Conservation (phyloP, 2,113 vertebrate genomes). For the Elanoides forficatus region DNA sequence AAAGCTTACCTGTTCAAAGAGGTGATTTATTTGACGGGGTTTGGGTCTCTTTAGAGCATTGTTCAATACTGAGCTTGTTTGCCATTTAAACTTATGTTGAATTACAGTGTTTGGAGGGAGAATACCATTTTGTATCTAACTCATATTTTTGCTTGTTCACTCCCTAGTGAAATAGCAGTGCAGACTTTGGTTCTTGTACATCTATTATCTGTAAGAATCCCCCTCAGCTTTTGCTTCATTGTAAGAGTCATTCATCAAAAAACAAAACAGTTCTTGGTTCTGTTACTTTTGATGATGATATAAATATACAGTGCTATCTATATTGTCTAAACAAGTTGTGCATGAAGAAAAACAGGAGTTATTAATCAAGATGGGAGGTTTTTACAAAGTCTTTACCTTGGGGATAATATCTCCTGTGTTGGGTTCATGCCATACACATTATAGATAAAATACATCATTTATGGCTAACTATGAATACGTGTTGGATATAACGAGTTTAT, state of each 20-base stretch:
- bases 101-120: background rate
- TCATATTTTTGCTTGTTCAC: background rate
- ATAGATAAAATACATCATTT: background rate
- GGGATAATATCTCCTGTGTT: background rate
- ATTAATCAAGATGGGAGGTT: background rate
- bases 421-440: background rate
- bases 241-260: background rate
- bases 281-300: background rate
- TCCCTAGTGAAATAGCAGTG: background rate
- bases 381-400: background rate
- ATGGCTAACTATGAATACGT: background rate
- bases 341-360: background rate
- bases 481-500: background rate
- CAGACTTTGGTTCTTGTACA: background rate
- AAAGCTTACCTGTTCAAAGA: conserved; percentile 3
- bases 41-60: background rate
- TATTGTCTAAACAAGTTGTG: background rate
- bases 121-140: background rate
- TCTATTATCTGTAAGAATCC: background rate
- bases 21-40: background rate
- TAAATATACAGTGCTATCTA: background rate
- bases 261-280: background rate
- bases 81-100: background rate
- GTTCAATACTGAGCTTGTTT: conserved; percentile 17
- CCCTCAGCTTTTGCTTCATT: background rate